These are phyloP conservation scores for Bradysia coprophila DNA, from an alignment of 1,140 invertebrate species.

Conservation along the genomic window DNA sequence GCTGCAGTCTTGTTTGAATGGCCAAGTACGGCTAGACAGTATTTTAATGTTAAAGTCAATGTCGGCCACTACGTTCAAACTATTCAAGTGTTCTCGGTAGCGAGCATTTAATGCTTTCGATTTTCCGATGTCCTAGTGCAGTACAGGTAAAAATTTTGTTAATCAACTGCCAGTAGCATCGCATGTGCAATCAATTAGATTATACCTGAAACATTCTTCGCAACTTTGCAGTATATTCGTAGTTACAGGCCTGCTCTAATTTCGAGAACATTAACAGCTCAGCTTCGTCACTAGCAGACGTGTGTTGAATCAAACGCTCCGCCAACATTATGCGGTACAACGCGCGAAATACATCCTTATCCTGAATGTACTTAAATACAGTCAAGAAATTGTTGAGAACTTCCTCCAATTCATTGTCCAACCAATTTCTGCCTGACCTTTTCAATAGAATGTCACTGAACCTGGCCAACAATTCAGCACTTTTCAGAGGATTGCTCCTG, in stretches of 20 bases:
- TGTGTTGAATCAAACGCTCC: constrained; percentile 89
- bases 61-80: constrained; percentile 45
- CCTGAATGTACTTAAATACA: constrained; percentile 99
- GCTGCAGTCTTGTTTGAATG: constrained; percentile 85
- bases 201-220: constrained; percentile 94
- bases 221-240: constrained; percentile 97
- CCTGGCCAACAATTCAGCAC: constrained; percentile 89
- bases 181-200: no score
- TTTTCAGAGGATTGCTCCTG: constrained; percentile 82
- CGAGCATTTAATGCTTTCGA: constrained; percentile 95
- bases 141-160: no score
- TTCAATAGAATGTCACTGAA: constrained; percentile 96
- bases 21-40: constrained; percentile 93
- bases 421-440: constrained; percentile 95
- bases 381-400: constrained; percentile 99
- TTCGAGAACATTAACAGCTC: constrained; percentile 99
- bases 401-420: constrained; percentile 96
- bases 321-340: constrained; percentile 99
- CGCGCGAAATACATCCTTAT: constrained; percentile 99
- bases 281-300: constrained; percentile 96
- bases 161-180: no score
- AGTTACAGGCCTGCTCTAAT: constrained; percentile 97
- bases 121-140: constrained; percentile 94
- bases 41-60: constrained; percentile 94
- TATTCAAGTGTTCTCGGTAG: constrained; percentile 56